phyloP scores from a whole-genome alignment of 2,113 vertebrate genomes.

The Xenopus laevis region DNA sequence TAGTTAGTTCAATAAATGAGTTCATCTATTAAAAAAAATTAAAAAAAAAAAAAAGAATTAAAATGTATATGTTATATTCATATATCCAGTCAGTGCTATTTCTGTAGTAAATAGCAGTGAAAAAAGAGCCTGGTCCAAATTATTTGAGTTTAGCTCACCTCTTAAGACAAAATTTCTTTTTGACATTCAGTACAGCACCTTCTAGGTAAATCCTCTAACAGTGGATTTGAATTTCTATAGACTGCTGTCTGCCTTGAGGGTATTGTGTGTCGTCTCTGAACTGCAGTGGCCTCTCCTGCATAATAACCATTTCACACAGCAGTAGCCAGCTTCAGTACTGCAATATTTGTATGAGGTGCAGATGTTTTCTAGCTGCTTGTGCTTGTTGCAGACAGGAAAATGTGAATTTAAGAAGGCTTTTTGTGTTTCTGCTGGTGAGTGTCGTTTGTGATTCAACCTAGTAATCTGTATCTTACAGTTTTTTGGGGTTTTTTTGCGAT shows the following conservation, averaged over 20 bases:
- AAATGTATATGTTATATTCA: too few relatives aligned
- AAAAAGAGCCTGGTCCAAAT: background rate
- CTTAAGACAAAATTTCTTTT: constrained; percentile 48
- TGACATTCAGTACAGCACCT: constrained; percentile 58
- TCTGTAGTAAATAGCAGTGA: too few relatives aligned
- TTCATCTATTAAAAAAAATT: too few relatives aligned
- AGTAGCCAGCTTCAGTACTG: constrained; percentile 67
- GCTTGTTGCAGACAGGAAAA: constrained; percentile 54
- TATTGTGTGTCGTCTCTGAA: constrained; percentile 80
- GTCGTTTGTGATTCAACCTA: background rate
- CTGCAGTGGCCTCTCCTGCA: constrained; percentile 78
- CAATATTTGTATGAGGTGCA: constrained; percentile 70
- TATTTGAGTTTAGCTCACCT: background rate
- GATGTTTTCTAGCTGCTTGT: constrained; percentile 58
- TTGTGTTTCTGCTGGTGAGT: constrained; percentile 46
- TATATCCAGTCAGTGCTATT: too few relatives aligned
- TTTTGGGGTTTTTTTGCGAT: too few relatives aligned
- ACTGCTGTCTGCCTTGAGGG: constrained; percentile 69
- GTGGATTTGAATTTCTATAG: constrained; percentile 62
- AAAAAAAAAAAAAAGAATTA: too few relatives aligned
- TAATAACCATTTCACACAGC: constrained; percentile 80
- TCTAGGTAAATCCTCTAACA: constrained; percentile 61
- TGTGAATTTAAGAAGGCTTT: constrained; percentile 46
- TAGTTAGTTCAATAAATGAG: too few relatives aligned
- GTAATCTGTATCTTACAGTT: constrained; percentile 12